These are phyloP conservation scores for Brachypalpus laphriformis DNA, from an alignment of 2,888 invertebrate genomes.

Conservation along the genomic window DNA sequence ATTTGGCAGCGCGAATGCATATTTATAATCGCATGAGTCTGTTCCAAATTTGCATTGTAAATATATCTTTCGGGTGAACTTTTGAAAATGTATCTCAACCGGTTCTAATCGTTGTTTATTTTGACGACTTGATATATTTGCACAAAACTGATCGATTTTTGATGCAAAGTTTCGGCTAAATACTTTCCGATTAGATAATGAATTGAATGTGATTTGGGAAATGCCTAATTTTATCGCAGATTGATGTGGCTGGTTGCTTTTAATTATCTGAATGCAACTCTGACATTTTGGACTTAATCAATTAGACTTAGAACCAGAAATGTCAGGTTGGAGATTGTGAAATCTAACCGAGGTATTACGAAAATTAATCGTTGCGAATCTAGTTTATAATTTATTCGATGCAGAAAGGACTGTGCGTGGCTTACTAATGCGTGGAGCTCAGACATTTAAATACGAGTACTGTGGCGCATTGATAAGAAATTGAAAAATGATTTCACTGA, in stretches of 20 bases:
- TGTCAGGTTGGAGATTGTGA: neutral
- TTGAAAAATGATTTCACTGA: no score
- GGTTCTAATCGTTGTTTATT: neutral
- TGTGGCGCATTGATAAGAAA: neutral
- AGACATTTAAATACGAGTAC: neutral
- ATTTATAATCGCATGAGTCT: no score
- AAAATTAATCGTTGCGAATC: neutral
- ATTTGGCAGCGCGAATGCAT: neutral
- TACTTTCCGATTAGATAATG: constrained; percentile 10
- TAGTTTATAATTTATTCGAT: neutral
- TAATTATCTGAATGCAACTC: constrained; percentile 21
- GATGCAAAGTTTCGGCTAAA: constrained; percentile 5
- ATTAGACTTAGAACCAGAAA: neutral
- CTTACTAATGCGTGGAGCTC: neutral
- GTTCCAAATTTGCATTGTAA: constrained; percentile 26
- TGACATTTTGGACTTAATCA: constrained; percentile 18
- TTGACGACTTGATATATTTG: neutral
- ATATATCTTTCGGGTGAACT: constrained; percentile 11
- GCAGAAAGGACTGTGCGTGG: neutral
- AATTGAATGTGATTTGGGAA: neutral
- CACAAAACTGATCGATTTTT: constrained; percentile 4
- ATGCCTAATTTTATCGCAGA: neutral
- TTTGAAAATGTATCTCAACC: neutral
- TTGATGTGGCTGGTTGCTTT: neutral
- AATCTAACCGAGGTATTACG: neutral